phyloP scores from a whole-genome alignment of 2,113 vertebrate species.

The Perca schrenkii region DNA sequence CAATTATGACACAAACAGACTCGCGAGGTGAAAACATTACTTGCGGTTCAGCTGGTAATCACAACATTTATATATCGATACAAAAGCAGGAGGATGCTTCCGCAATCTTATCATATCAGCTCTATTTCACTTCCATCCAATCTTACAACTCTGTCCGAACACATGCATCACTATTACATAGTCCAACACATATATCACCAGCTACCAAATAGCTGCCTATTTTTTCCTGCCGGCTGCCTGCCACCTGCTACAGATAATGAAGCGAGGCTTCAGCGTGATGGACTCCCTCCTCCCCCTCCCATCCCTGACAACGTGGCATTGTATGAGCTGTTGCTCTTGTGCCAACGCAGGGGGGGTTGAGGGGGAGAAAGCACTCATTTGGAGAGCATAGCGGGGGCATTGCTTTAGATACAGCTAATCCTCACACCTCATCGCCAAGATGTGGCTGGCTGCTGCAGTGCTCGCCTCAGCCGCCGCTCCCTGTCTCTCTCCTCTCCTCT shows the following conservation, averaged over 20 bases:
- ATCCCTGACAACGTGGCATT: slow-evolving; percentile 61
- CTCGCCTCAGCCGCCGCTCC: slow-evolving; percentile 6
- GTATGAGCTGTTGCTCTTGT: slow-evolving; percentile 53
- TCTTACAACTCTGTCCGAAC: not conserved
- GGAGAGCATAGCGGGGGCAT: slow-evolving; percentile 69
- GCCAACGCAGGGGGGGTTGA: slow-evolving; percentile 26
- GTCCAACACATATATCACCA: slow-evolving; percentile 47
- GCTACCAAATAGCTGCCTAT: slow-evolving; percentile 39
- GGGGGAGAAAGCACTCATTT: slow-evolving; percentile 67
- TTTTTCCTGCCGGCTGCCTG: slow-evolving; percentile 45
- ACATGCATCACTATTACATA: slow-evolving; percentile 14
- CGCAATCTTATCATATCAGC: not conserved
- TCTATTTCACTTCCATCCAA: not conserved
- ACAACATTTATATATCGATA: too few species aligned
- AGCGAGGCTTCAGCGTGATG: slow-evolving; percentile 29
- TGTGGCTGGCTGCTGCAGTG: slow-evolving; percentile 37
- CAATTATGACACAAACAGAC: too few species aligned
- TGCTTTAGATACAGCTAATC: slow-evolving; percentile 77
- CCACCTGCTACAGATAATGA: slow-evolving; percentile 71
- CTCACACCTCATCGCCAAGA: slow-evolving; percentile 67
- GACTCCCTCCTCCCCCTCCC: slow-evolving; percentile 39
- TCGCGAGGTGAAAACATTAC: too few species aligned
- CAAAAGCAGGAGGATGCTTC: too few species aligned
- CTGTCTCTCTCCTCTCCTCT: slow-evolving; percentile 14
- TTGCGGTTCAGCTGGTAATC: too few species aligned